Evolutionary conservation across 2,113 vertebrate species (phyloP), one percentile per base, ranked within the genome.

Genomic region (Nothocercus nigrocapillus): DNA sequence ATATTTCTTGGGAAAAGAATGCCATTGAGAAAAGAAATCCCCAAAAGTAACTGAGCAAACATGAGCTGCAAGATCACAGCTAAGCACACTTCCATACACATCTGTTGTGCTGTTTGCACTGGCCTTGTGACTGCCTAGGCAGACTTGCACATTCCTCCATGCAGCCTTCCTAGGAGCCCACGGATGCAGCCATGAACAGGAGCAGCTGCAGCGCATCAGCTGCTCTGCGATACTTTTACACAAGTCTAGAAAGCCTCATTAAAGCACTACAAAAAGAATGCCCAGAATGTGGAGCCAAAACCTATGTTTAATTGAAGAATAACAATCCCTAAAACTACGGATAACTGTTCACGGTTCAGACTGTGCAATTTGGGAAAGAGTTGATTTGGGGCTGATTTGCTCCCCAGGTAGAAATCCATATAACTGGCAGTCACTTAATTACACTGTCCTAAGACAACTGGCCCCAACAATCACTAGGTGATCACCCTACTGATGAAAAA

Each of bases 131-230:
- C 19, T 51, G 62, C 22, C 25, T 36, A 18, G 21, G n/a, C 70
- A 45, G 56, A 75, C 20, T 10, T 49, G 49, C 44, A 2, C 3
- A 11, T 69, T 56, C 5, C 17, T 61, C 22, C 30, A 61, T 51
- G 47, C n/a, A 73, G 9, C 13, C 25, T 24, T 12, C 72, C 70
- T 30, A 54, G 61, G 40, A 84, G 51, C 40, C 49, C 85, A 77
- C 28, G 2, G 2, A n/a, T n/a, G 69, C 5, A 81, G 34, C 47
- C 36, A 15, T 0, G 1, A 53, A 44, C 62, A 69, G 62, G 10
- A 82, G 7, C 4, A 85, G 36, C 54, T 72, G 20, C 62, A 58
- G 54, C 62, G 40, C 13, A 34, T 76, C 19, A 24, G 49, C 58
- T 85, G 47, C 32, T 62, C 53, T 30, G 84, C 47, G 49, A 61